phyloP scores from a whole-genome alignment of 2,113 vertebrate genomes.

The Pycnonotus jocosus region DNA sequence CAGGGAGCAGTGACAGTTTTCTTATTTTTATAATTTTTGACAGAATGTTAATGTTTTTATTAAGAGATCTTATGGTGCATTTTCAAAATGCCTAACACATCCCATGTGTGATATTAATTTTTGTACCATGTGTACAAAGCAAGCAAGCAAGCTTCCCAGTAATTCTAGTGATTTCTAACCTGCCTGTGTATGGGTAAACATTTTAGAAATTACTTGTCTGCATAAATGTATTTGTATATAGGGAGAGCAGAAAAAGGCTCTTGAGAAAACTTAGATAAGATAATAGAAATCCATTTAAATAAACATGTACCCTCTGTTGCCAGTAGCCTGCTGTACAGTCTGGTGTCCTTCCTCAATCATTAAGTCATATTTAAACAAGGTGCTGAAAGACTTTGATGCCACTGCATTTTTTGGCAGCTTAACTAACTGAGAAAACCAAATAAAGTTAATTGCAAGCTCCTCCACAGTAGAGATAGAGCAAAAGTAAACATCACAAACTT shows the following conservation, averaged over 20 bases:
- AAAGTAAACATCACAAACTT: background rate
- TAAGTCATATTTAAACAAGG: background rate
- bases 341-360: background rate
- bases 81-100: background rate
- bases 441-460: background rate
- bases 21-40: background rate
- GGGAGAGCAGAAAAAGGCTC: background rate
- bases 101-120: background rate
- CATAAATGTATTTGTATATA: background rate
- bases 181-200: background rate
- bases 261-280: background rate
- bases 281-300: background rate
- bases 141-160: background rate
- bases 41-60: background rate
- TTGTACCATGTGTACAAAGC: background rate
- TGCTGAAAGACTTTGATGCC: background rate
- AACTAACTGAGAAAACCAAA: background rate
- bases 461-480: background rate
- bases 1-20: background rate
- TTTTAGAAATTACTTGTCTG: background rate
- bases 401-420: background rate
- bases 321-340: background rate
- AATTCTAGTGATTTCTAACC: background rate
- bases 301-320: background rate
- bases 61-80: background rate